Base-by-base conservation (phyloP, 2,888 invertebrate species). In the Troides aeacus region DNA sequence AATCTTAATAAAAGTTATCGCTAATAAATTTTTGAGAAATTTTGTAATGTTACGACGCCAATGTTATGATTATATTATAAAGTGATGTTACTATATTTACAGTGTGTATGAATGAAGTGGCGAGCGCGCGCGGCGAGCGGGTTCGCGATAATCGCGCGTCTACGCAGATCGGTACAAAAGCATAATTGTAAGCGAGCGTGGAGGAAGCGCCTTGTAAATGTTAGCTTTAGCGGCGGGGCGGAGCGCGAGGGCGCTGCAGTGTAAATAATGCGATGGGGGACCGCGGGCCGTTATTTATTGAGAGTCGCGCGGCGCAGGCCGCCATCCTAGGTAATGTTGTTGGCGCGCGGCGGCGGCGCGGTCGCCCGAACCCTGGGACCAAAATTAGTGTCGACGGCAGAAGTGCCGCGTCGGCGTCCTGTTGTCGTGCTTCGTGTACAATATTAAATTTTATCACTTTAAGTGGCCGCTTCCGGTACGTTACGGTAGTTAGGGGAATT, bases 161-260 rank as follows among this genome's bases (percentile, higher is more conserved):
- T 85, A 84, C 88, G 74, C 39, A 39, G 75, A 79, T 82, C 81
- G 88, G 90, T 90, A 90, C 90, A 89, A 90, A 90, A 81, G 89
- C 88, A 89, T 89, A 88, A 89, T 87, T 79, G 75, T 79, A 79
- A 76, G 78, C 76, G 76, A 65, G 74, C 78, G 77, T 64, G n/a
- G 15, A 50, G 63, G 71, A 21, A 62, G 59, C 64, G 60, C 72
- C 73, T 74, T 77, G 77, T 78, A 75, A 74, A 78, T 76, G 77
- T 77, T 39, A 74, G 68, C 69, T 64, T 69, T 64, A 65, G 71
- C 62, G 69, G 71, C 62, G 69, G 70, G 66, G 74, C 71, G 21
- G 21, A 21, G 21, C 21, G 21, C 72, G 68, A 72, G 56, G 64
- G 71, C 70, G 50, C 64, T 71, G 64, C 65, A 71, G 68, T 81